Evolutionary conservation across 1,140 invertebrate species (phyloP).

Genomic region (Chlorops oryzae): DNA sequence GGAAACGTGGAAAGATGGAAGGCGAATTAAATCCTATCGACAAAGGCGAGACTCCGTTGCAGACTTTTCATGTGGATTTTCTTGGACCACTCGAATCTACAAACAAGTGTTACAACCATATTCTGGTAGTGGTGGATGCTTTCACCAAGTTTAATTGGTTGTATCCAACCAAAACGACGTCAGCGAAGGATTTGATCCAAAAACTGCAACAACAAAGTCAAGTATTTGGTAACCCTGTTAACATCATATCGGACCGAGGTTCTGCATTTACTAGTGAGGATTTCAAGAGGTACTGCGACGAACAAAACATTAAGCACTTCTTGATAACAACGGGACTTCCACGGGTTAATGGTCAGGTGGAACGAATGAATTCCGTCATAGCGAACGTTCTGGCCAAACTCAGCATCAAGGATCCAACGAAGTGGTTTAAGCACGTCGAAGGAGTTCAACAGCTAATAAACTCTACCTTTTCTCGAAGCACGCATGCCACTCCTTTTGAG

Average conservation of each 20-base stretch:
- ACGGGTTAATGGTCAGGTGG: too few relatives aligned
- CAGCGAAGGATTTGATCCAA: constrained; percentile 26
- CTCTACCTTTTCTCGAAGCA: constrained; percentile 4
- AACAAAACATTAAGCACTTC: too few relatives aligned
- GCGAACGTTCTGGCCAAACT: constrained; percentile 11
- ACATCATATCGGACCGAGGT: constrained; percentile 15
- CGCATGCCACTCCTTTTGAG: constrained; percentile 8
- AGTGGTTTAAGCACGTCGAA: constrained; percentile 9
- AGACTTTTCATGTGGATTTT: constrained; percentile 18
- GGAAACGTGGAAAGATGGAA: constrained; percentile 44
- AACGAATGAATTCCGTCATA: constrained; percentile 20
- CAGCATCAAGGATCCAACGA: neutral
- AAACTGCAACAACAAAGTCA: too few relatives aligned
- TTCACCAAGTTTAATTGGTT: constrained; percentile 34
- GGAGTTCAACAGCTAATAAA: constrained; percentile 12
- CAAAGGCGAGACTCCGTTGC: constrained; percentile 28
- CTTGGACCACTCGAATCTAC: constrained; percentile 28
- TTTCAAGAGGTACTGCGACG: too few relatives aligned
- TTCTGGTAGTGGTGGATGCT: constrained; percentile 28
- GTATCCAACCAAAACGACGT: constrained; percentile 37
- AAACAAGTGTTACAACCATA: constrained; percentile 31
- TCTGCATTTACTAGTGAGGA: too few relatives aligned
- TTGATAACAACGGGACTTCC: too few relatives aligned
- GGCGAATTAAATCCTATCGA: constrained; percentile 34
- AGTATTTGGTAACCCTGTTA: too few relatives aligned